Conservation (phyloP, 1,140 invertebrate species). For the Drosophila bocqueti region DNA sequence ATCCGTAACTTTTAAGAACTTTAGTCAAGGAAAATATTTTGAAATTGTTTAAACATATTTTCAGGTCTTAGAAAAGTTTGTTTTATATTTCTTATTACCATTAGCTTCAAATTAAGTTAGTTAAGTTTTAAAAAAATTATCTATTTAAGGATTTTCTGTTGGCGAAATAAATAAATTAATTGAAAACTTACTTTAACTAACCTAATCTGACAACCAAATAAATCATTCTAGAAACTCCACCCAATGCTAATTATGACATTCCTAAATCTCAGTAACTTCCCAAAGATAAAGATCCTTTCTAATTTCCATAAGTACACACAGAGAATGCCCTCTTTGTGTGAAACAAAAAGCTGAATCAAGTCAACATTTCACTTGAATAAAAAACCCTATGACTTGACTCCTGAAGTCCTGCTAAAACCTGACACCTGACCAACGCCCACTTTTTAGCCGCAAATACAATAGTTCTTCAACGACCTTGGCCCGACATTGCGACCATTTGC, state of each 20-base stretch:
- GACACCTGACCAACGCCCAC: conserved; percentile 56
- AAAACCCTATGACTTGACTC: conserved; percentile 40
- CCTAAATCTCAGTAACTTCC: not conserved
- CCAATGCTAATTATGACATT: conserved; percentile 1
- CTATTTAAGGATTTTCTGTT: too few relatives aligned
- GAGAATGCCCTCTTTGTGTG: not conserved
- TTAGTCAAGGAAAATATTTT: not conserved
- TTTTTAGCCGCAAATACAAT: conserved; percentile 27
- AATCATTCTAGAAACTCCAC: not conserved
- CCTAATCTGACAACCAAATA: not conserved
- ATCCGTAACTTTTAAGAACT: too few relatives aligned
- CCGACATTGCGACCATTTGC: conserved; percentile 51
- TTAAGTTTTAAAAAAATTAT: too few relatives aligned
- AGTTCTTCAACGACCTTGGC: conserved; percentile 57
- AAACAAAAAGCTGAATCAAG: conserved; percentile 25
- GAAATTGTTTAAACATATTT: not conserved
- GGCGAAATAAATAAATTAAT: too few relatives aligned
- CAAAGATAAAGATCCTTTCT: conserved; percentile 11
- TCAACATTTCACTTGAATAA: conserved; percentile 44
- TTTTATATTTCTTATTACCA: not conserved
- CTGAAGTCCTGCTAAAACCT: conserved; percentile 35
- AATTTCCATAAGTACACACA: conserved; percentile 22
- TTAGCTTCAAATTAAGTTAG: too few relatives aligned
- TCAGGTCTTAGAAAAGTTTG: not conserved
- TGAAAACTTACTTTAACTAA: not conserved